These are phyloP conservation scores for Lasioglossum morio DNA, from an alignment of 2,888 invertebrate genomes.

Conservation along the genomic window DNA sequence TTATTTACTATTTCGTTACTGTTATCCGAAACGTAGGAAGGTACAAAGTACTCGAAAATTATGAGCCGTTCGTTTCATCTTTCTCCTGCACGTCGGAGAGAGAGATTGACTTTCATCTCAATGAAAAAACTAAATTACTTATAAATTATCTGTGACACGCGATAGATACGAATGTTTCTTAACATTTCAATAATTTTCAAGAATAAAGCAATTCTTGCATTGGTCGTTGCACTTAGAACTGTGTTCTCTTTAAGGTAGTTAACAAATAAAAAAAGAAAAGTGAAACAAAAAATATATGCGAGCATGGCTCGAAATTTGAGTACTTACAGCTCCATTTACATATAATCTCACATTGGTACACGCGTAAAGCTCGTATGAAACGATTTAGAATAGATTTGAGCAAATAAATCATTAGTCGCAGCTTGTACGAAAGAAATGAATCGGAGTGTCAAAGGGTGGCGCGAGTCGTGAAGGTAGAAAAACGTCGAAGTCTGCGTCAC, in stretches of 20 bases:
- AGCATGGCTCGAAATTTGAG: slow-evolving; percentile 13
- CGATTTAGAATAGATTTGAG: slow-evolving; percentile 42
- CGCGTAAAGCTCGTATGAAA: slow-evolving; percentile 25
- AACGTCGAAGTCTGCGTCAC: slow-evolving; percentile 31
- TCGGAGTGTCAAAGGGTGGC: slow-evolving; percentile 23
- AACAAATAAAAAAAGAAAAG: not conserved
- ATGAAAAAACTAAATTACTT: slow-evolving; percentile 1
- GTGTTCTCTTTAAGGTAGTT: not conserved
- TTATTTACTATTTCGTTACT: slow-evolving; percentile 17
- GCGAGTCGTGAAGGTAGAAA: slow-evolving; percentile 14
- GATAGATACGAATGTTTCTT: not conserved
- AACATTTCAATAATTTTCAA: not conserved
- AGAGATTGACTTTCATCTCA: not conserved
- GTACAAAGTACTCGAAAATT: slow-evolving; percentile 40
- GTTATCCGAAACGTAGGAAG: slow-evolving; percentile 15
- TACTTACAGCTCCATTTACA: slow-evolving; percentile 24
- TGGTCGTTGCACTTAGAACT: not conserved
- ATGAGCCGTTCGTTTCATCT: not conserved
- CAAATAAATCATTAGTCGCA: slow-evolving; percentile 40
- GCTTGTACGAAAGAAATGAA: slow-evolving; percentile 37
- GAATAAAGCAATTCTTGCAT: slow-evolving; percentile 7
- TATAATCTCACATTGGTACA: slow-evolving; percentile 36
- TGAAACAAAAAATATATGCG: not conserved
- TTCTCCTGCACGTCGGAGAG: not conserved
- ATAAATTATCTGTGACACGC: not conserved